phyloP scores from a whole-genome alignment of 1,140 invertebrate species.

The Cyclina sinensis region DNA sequence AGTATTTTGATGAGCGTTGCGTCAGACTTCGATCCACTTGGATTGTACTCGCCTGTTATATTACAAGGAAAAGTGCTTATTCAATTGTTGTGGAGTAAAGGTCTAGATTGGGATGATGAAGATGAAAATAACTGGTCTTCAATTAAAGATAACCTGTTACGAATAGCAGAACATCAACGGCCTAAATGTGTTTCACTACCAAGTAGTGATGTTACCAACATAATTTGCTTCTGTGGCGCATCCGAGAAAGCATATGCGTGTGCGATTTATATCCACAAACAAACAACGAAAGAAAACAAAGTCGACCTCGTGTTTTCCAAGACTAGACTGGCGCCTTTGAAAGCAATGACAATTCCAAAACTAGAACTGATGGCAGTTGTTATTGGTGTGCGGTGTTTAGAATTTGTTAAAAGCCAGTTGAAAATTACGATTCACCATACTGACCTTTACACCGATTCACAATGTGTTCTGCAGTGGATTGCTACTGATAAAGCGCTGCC shows the following conservation, averaged over 20 bases:
- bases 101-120: constrained; percentile 20
- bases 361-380: not conserved
- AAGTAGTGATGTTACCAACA: not conserved
- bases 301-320: not conserved
- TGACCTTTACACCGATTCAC: constrained; percentile 21
- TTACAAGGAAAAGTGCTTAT: constrained; percentile 21
- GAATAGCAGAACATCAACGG: not conserved
- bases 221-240: constrained; percentile 8
- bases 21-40: constrained; percentile 39
- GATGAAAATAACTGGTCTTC: no score
- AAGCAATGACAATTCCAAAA: constrained; percentile 21
- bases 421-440: not conserved
- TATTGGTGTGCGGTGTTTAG: not conserved
- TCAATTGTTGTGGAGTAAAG: constrained; percentile 30
- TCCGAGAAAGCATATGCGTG: not conserved
- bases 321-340: constrained; percentile 3
- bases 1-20: not conserved
- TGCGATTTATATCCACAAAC: not conserved
- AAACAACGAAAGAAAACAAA: not conserved
- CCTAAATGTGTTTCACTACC: not conserved
- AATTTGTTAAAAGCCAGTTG: not conserved
- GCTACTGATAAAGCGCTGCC: not conserved
- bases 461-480: constrained; percentile 32
- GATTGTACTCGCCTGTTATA: not conserved
- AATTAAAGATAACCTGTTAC: no score